Evolutionary conservation across 2,888 invertebrate species (phyloP).

Genomic region (Aromia moschata): DNA sequence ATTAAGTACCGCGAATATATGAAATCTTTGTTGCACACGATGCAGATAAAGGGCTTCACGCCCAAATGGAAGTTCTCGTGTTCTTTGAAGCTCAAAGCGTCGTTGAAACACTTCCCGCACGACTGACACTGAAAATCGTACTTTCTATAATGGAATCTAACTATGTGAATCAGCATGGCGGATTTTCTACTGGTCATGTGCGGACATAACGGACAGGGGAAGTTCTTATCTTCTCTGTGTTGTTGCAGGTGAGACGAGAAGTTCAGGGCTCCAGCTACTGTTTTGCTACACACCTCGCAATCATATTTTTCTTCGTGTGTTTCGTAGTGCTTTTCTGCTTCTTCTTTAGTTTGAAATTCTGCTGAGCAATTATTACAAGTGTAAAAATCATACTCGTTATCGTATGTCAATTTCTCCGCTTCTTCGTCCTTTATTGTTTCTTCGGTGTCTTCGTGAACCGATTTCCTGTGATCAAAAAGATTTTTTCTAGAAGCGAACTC

Average conservation of each 20-base stretch:
- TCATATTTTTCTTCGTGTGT: conserved; percentile 55
- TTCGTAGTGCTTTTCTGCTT: conserved; percentile 48
- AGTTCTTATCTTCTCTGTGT: conserved; percentile 50
- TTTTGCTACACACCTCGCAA: conserved; percentile 50
- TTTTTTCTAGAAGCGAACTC: conserved; percentile 44
- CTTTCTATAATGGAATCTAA: conserved; percentile 48
- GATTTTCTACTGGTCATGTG: conserved; percentile 46
- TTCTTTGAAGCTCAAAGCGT: conserved; percentile 61
- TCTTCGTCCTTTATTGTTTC: conserved; percentile 16
- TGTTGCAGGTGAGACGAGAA: conserved; percentile 53
- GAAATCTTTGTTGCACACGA: conserved; percentile 62
- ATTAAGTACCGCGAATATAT: conserved; percentile 51
- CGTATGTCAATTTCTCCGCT: conserved; percentile 40
- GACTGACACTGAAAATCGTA: conserved; percentile 62
- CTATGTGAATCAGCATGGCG: conserved; percentile 48
- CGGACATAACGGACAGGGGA: conserved; percentile 50
- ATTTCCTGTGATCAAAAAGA: conserved; percentile 46
- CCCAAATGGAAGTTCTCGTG: conserved; percentile 62
- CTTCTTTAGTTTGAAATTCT: conserved; percentile 46
- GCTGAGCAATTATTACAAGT: conserved; percentile 51
- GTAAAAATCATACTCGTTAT: conserved; percentile 47
- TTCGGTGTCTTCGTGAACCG: conserved; percentile 37
- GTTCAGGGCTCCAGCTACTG: conserved; percentile 51
- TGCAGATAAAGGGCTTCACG: conserved; percentile 60
- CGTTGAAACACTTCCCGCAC: conserved; percentile 65